phyloP scores from a whole-genome alignment of 1,140 invertebrate genomes.

The Halyomorpha halys region DNA sequence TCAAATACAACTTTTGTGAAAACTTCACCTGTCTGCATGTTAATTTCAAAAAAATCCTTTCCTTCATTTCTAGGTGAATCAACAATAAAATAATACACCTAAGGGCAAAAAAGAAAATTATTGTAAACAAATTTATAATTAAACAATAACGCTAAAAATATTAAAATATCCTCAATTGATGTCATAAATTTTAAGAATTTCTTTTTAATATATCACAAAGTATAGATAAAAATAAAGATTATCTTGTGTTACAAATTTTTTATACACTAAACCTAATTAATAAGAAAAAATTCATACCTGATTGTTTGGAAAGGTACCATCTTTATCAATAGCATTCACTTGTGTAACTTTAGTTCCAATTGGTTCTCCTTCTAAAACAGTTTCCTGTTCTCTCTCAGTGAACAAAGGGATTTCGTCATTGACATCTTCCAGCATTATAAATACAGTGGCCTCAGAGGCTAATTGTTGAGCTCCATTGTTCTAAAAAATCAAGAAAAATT shows the following conservation, averaged over 20 bases:
- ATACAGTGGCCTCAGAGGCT: conserved; percentile 85
- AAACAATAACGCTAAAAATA: neutral
- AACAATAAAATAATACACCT: conserved; percentile 86
- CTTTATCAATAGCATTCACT: conserved; percentile 92
- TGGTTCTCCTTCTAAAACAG: conserved; percentile 84
- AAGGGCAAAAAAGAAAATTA: conserved; percentile 25
- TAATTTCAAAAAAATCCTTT: conserved; percentile 90
- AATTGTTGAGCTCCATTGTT: conserved; percentile 92
- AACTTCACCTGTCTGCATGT: conserved; percentile 84
- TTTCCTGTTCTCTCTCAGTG: conserved; percentile 88
- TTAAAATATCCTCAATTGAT: too few species aligned
- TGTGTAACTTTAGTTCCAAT: conserved; percentile 90
- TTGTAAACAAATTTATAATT: neutral
- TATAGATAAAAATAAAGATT: neutral
- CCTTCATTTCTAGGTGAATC: conserved; percentile 81
- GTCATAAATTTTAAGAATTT: too few species aligned
- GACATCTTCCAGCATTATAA: conserved; percentile 87
- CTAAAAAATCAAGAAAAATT: conserved; percentile 40
- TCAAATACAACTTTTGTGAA: conserved; percentile 89
- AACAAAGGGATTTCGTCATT: conserved; percentile 95
- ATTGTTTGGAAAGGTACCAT: conserved; percentile 89
- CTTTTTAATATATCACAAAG: too few species aligned
- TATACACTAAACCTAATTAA: too few species aligned
- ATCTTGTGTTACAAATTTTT: neutral
- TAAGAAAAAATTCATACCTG: conserved; percentile 49